These are phyloP conservation scores for Sceloporus undulatus DNA, from an alignment of 2,113 vertebrate genomes.

Conservation along the genomic window DNA sequence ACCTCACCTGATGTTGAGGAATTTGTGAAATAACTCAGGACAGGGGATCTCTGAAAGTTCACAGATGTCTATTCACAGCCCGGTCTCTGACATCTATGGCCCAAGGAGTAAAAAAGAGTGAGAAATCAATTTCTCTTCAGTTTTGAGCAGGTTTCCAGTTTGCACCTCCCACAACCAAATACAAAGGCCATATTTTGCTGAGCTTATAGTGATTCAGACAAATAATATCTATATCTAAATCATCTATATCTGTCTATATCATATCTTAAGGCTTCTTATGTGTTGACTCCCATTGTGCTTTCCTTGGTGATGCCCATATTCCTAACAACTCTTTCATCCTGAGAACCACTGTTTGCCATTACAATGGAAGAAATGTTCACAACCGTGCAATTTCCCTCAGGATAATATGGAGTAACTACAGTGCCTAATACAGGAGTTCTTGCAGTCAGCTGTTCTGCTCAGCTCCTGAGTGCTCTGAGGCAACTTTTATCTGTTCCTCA, in stretches of 20 bases:
- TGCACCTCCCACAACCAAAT: too few species aligned
- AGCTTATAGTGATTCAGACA: too few species aligned
- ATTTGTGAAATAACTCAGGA: background rate
- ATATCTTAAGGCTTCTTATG: background rate
- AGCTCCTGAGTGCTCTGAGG: background rate
- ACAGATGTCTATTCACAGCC: background rate
- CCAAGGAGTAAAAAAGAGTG: background rate
- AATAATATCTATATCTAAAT: too few species aligned
- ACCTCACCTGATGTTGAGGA: background rate
- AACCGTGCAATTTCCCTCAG: too few species aligned
- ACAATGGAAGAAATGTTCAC: background rate
- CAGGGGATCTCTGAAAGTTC: background rate
- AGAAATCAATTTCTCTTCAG: background rate
- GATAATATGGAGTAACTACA: background rate
- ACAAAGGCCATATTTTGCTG: too few species aligned
- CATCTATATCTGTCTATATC: too few species aligned
- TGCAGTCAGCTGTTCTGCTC: background rate
- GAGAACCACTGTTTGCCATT: background rate
- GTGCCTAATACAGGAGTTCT: background rate
- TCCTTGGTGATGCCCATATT: background rate
- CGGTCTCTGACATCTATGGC: background rate
- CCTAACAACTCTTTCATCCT: background rate
- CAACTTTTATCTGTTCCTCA: background rate
- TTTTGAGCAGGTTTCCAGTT: background rate
- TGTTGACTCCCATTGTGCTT: too few species aligned